These are phyloP conservation scores for Tolmerus cingulatus DNA, from an alignment of 2,888 invertebrate genomes.

Conservation along the genomic window DNA sequence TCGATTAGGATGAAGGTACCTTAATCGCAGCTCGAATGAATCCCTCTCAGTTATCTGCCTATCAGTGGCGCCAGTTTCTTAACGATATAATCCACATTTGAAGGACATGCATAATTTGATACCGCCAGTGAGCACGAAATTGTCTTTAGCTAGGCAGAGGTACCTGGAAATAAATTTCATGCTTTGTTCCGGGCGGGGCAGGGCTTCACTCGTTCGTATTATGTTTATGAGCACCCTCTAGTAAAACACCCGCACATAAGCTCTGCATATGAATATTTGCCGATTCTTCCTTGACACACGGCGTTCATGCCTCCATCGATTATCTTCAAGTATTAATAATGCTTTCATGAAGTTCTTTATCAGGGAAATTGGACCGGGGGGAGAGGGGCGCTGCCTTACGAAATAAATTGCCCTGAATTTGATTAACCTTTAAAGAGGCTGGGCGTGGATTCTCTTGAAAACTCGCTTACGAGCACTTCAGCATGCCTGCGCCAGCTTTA, in stretches of 20 bases:
- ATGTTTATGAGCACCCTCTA: not conserved
- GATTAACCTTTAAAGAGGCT: not conserved
- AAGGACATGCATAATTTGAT: not conserved
- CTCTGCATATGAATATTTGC: not conserved
- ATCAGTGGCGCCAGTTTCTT: not conserved
- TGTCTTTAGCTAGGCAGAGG: not conserved
- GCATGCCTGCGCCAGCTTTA: not conserved
- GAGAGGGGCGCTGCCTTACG: not conserved
- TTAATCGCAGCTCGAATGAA: not conserved
- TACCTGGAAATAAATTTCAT: not conserved
- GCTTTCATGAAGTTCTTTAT: conserved; percentile 1
- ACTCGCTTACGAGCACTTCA: not conserved
- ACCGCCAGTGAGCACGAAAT: not conserved
- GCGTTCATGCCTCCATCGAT: not conserved
- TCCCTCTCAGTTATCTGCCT: not conserved
- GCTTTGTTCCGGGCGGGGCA: not conserved
- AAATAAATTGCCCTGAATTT: not conserved
- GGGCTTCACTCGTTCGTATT: not conserved
- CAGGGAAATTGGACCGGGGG: not conserved
- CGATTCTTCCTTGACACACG: not conserved
- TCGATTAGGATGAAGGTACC: not conserved
- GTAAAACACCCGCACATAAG: not conserved
- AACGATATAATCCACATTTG: not conserved
- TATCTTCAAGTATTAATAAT: conserved; percentile 16
- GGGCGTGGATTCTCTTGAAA: not conserved